Evolutionary conservation across 2,888 invertebrate species (phyloP), one percentile per base, ranked within the genome.

Genomic region (Muschampia plurimacula): DNA sequence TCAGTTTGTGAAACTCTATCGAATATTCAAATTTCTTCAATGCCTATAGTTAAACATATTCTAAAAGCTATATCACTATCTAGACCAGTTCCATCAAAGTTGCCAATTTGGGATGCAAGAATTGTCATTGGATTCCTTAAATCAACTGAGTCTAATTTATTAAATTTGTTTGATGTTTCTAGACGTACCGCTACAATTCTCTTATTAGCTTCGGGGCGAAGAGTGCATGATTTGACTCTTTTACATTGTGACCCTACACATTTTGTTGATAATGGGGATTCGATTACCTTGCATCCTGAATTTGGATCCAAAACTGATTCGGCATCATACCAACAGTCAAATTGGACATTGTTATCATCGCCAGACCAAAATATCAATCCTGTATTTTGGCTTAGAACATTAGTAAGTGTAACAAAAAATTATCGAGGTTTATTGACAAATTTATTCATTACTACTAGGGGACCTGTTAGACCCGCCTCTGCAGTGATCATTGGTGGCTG

Each of bases 291-390:
- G 49, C 74, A 74, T 28, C 77, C 78, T 0, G 36, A 59, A 15
- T 79, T 78, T 28, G 78, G 77, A 9, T 79, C 77, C 1, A 79
- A 79, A 69, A 78, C 79, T 12, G 77, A 79, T 60, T 70, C 75
- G 0, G 39, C 62, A 4, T 66, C 60, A 2, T 69, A 63, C 59
- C 73, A 69, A 44, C 76, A 77, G 60, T 77, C 76, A 6, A 71
- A 69, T 46, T 78, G 76, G 76, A 77, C 36, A 0, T 64, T 76
- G 13, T 15, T 55, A 28, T 6, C 64, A 7, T 62, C 69, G 8
- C 74, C 67, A 13, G 75, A 75, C 28, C 36, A 13, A 62, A 77
- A 77, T 62, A 72, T 66, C 15, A 15, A 52, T 52, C 52, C 52
- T 15, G 52, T 52, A 15, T 52, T 52, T 15, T 52, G 52, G 52